Evolutionary conservation across 2,113 vertebrate species (phyloP), one percentile per base, ranked within the genome.

Genomic region (Silurus asotus): DNA sequence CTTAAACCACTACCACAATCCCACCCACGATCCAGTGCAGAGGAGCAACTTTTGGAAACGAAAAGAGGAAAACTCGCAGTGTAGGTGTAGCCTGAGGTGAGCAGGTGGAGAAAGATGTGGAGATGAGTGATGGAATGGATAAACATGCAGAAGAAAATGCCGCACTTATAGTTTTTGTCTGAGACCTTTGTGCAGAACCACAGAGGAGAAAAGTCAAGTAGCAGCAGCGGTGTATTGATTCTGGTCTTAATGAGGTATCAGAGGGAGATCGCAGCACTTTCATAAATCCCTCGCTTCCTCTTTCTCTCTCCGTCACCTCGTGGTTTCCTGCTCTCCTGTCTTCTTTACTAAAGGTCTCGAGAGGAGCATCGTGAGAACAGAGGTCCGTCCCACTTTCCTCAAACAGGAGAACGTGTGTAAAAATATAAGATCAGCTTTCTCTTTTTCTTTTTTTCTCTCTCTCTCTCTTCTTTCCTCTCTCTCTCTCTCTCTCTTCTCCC

Each of bases 361-460:
- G 62, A 69, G 75, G 49, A 75, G 48, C 48, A 2, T 20, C 4
- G 72, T 51, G 72, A 11, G 20, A 75, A 45, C 37, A 56, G 75
- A 88, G 70, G 65, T 75, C 70, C 84, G 84, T 48, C 88, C 90
- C 69, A 91, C 74, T 88, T 89, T 86, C 59, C 84, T 83, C 70
- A 84, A 80, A 64, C 79, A 81, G 37, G 37, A 37, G 64, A 85
- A 74, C n/a, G 51, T 81, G 86, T 86, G 88, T 84, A 89, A 88
- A 89, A 91, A 89, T 86, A 89, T 82, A 56, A 80, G 37, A 14
- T 53, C 2, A 48, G 61, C 49, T 80, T 67, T 37, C 37, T 37
- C 37, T 37, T 28, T 55, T 23, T 48, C 53, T 59, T n/a, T 11
- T 6, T 20, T 4, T 23, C 75, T 67, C 75, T 51, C 61, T 28